Evolutionary conservation across 2,113 vertebrate genomes (phyloP).

Genomic region (Stigmatopora argus): DNA sequence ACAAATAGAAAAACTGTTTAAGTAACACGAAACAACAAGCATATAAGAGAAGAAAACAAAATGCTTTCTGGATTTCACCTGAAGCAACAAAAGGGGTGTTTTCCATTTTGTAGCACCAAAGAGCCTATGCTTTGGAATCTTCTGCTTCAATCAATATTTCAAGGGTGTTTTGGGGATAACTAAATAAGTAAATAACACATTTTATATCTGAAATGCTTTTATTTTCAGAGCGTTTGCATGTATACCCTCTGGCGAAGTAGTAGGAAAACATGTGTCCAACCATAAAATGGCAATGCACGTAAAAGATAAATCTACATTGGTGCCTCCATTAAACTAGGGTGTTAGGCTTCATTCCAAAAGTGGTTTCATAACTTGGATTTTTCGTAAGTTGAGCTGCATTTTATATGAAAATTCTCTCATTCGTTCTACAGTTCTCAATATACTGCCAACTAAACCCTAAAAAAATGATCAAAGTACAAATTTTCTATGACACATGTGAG

Average conservation of each 20-base stretch:
- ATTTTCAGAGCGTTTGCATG: slow-evolving; percentile 48
- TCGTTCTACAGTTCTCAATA: no score
- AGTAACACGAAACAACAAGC: background rate
- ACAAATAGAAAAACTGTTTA: slow-evolving; percentile 14
- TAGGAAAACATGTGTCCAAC: slow-evolving; percentile 50
- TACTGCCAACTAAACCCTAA: no score
- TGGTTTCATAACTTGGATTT: no score
- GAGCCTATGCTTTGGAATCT: slow-evolving; percentile 50
- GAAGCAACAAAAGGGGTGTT: slow-evolving; percentile 46
- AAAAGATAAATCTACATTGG: slow-evolving; percentile 6
- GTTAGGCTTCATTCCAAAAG: no score
- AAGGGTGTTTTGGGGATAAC: slow-evolving; percentile 51
- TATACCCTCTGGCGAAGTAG: slow-evolving; percentile 53
- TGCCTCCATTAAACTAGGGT: no score
- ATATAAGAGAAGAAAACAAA: background rate
- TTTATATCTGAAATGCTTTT: slow-evolving; percentile 59
- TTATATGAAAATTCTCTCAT: no score
- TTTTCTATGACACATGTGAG: no score
- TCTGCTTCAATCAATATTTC: slow-evolving; percentile 61
- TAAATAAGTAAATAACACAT: slow-evolving; percentile 58
- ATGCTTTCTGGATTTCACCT: slow-evolving; percentile 49
- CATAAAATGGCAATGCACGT: slow-evolving; percentile 13
- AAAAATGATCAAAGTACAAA: no score
- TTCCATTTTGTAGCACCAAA: slow-evolving; percentile 39
- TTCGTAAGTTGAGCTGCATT: no score